Evolutionary conservation across 2,797 vertebrate genomes (phyloP).

Genomic region (Myripristis jacobus): DNA sequence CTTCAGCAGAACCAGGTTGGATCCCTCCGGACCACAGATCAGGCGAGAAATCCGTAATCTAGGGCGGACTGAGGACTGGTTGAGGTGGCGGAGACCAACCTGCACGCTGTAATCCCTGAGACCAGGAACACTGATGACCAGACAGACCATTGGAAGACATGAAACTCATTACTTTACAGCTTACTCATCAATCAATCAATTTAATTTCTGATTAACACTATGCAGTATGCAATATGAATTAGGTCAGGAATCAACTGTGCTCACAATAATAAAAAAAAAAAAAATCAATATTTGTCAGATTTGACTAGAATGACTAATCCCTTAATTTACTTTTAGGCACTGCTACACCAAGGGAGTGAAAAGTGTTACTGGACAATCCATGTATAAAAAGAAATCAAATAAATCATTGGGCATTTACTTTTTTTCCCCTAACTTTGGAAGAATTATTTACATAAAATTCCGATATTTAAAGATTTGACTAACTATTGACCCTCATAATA

Average conservation of each 20-base stretch:
- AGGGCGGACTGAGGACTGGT: conserved; percentile 84
- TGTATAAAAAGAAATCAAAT: too few species aligned
- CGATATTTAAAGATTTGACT: too few species aligned
- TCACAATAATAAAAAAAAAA: neutral
- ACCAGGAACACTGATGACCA: conserved; percentile 88
- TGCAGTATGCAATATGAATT: neutral
- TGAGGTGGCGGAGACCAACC: conserved; percentile 93
- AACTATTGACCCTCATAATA: neutral
- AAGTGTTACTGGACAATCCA: too few species aligned
- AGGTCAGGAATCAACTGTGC: neutral
- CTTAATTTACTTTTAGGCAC: neutral
- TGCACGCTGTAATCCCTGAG: conserved; percentile 93
- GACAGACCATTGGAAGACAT: conserved; percentile 24
- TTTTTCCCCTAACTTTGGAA: too few species aligned
- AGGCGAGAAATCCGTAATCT: conserved; percentile 90
- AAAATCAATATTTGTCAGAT: neutral
- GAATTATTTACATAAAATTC: too few species aligned
- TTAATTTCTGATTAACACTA: neutral
- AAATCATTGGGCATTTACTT: too few species aligned
- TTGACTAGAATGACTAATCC: neutral
- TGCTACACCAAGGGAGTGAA: neutral
- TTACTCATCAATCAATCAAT: neutral
- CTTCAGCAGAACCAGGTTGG: conserved; percentile 94
- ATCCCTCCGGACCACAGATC: conserved; percentile 93
- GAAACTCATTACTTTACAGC: neutral